These are phyloP conservation scores for Xestia xanthographa DNA, from an alignment of 2,888 invertebrate genomes.

Conservation along the genomic window DNA sequence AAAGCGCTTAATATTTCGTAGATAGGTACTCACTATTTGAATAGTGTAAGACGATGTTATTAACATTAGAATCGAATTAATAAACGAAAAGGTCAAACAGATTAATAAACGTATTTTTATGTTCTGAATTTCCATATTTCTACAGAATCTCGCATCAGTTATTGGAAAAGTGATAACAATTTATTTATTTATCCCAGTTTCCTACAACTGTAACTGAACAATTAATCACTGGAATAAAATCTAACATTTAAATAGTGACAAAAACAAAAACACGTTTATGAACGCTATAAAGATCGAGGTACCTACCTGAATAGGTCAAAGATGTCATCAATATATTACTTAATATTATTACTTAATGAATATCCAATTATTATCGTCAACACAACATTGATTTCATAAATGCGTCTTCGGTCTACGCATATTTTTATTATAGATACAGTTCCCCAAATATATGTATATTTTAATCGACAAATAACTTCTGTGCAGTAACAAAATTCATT, in stretches of 20 bases:
- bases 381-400: constrained; percentile 12
- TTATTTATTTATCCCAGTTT: background rate
- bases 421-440: background rate
- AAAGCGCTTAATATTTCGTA: background rate
- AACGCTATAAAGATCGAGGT: background rate
- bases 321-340: constrained; percentile 21
- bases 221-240: background rate
- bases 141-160: background rate
- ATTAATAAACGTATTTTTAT: constrained; percentile 5
- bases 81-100: constrained; percentile 21
- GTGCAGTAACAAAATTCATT: constrained; percentile 43
- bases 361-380: constrained; percentile 4
- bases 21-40: background rate
- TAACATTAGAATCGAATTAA: too few species aligned
- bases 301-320: background rate
- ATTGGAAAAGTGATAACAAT: background rate
- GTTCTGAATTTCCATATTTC: background rate
- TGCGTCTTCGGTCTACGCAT: background rate
- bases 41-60: too few species aligned
- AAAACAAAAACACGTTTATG: background rate
- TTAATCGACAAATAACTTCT: constrained; percentile 47
- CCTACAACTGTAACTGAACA: background rate
- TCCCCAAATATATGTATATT: background rate
- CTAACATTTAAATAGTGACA: background rate
- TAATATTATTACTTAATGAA: constrained; percentile 38